A percentile compares a stretch with the other conserved stretches of the same genome.
Evolutionary conservation across 2,797 vertebrate genomes (phyloP).

Genomic region (Neoniphon sammara): DNA sequence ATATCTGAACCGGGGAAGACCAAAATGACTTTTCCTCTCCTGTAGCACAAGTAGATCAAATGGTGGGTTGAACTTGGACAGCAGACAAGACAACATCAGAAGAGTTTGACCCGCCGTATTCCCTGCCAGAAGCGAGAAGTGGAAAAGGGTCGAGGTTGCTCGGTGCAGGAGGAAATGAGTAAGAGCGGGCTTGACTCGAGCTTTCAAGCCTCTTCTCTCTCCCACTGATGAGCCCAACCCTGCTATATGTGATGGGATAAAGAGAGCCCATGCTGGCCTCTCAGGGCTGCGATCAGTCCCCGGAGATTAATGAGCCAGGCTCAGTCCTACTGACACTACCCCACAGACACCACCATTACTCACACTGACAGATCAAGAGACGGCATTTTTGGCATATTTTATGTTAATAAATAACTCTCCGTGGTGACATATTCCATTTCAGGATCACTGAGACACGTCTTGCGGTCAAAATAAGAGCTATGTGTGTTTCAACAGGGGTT

Average conservation of each 20-base stretch:
- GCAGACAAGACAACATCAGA: conserved; percentile 42
- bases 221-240: conserved; percentile 32
- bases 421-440: conserved; percentile 56
- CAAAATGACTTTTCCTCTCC: conserved; percentile 33
- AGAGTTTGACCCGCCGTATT: conserved; percentile 42
- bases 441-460: conserved; percentile 35
- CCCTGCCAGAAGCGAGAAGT: conserved; percentile 35
- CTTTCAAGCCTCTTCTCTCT: conserved; percentile 15
- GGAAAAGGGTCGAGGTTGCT: conserved; percentile 44
- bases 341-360: conserved; percentile 65
- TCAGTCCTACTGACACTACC: conserved; percentile 57
- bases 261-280: conserved; percentile 45
- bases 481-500: conserved; percentile 8
- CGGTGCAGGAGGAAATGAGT: conserved; percentile 41
- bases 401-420: conserved; percentile 65
- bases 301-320: conserved; percentile 74
- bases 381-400: conserved; percentile 69
- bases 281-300: conserved; percentile 50
- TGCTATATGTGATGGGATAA: conserved; percentile 47
- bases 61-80: conserved; percentile 46
- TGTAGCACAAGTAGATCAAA: conserved; percentile 48
- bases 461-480: conserved; percentile 21
- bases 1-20: conserved; percentile 44
- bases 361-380: conserved; percentile 71
- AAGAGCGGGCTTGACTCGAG: conserved; percentile 19